phyloP scores from a whole-genome alignment of 2,797 vertebrate species.

The Bradypodion ventrale region DNA sequence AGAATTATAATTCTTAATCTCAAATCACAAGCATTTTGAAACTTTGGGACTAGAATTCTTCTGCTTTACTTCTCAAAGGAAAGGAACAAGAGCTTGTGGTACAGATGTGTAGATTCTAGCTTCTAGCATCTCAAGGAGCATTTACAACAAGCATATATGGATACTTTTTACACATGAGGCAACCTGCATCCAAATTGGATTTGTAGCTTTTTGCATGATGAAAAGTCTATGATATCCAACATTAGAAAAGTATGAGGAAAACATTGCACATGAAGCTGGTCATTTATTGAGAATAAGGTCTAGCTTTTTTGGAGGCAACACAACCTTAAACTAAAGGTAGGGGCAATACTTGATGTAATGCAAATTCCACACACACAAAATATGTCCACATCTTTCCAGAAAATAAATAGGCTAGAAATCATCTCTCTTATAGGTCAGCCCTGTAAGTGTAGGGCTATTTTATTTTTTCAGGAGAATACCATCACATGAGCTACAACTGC shows the following conservation, averaged over 20 bases:
- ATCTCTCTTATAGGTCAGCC: no score
- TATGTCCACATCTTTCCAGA: no score
- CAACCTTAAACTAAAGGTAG: not conserved
- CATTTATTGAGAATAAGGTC: not conserved
- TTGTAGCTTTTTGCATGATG: not conserved
- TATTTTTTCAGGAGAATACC: not conserved
- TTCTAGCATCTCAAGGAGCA: not conserved
- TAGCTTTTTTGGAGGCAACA: not conserved
- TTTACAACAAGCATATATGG: not conserved
- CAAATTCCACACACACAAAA: not conserved
- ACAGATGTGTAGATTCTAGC: not conserved
- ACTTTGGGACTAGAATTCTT: not conserved
- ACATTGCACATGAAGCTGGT: no score
- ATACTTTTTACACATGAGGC: no score
- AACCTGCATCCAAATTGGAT: not conserved
- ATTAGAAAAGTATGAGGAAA: no score
- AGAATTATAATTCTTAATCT: not conserved
- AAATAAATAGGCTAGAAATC: not conserved
- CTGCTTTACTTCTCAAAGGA: not conserved
- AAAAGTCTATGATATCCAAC: not conserved
- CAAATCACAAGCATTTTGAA: not conserved
- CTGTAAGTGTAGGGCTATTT: not conserved
- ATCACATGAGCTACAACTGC: not conserved
- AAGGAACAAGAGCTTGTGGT: not conserved
- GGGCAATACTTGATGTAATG: not conserved